These are phyloP conservation scores for Pristionchus entomophagus DNA, from an alignment of 2,888 invertebrate genomes.

Conservation along the genomic window DNA sequence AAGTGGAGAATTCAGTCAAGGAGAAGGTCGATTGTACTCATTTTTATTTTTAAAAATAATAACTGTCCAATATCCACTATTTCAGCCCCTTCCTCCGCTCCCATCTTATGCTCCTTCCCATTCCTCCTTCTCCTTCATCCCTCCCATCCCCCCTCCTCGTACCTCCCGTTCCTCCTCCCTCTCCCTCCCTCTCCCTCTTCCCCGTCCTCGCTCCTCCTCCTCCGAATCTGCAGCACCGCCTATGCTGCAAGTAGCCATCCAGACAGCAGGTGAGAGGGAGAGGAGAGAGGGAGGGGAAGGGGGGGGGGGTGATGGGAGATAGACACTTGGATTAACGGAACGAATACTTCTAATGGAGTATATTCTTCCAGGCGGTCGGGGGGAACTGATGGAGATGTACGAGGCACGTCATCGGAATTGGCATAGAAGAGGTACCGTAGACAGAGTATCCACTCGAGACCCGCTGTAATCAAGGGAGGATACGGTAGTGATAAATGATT, in stretches of 20 bases:
- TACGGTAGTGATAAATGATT: conserved; percentile 18
- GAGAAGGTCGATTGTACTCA: not conserved
- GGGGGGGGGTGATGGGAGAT: no score
- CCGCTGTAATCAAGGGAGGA: not conserved
- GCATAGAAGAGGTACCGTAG: conserved; percentile 34
- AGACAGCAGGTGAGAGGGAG: not conserved
- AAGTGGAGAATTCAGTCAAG: not conserved
- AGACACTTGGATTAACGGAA: not conserved
- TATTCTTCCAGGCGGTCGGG: not conserved
- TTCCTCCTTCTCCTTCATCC: not conserved
- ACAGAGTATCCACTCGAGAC: not conserved
- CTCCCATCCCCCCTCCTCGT: not conserved
- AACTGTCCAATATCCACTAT: no score
- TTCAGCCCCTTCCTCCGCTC: not conserved
- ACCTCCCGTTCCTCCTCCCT: not conserved
- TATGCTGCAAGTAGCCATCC: not conserved
- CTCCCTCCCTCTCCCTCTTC: not conserved
- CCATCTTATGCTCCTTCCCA: not conserved
- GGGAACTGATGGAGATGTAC: conserved; percentile 42
- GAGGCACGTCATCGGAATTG: conserved; percentile 20
- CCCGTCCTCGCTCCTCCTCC: no score
- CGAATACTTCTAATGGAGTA: not conserved
- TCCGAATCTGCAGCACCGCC: not conserved
- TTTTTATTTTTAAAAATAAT: no score
- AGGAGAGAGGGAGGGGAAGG: not conserved